Evolutionary conservation across 2,888 invertebrate species (phyloP).

Genomic region (Nudaria mundana): DNA sequence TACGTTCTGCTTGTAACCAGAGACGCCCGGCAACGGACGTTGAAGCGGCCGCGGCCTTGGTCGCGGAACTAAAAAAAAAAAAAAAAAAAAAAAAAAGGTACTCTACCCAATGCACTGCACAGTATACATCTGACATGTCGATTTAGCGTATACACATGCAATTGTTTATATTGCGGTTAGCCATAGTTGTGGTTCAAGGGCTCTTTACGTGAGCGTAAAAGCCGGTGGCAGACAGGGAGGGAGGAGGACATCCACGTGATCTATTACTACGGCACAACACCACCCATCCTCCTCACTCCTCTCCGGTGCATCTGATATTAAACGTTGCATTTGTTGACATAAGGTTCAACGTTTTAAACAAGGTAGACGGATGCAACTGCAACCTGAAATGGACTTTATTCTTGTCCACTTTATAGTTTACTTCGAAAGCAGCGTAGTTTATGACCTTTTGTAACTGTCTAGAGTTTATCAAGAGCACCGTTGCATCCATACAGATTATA

Average conservation of each 20-base stretch:
- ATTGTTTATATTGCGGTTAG: conserved; percentile 21
- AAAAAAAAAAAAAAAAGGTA: no score
- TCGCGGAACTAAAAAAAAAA: no score
- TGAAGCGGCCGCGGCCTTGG: no score
- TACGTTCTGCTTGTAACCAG: no score
- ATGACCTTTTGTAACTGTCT: conserved; percentile 17
- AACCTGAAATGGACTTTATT: conserved; percentile 24
- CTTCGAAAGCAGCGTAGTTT: conserved; percentile 1
- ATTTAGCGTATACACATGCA: background rate
- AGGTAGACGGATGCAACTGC: conserved; percentile 1
- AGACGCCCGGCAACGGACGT: no score
- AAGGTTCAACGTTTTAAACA: conserved; percentile 21
- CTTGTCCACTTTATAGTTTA: conserved; percentile 5
- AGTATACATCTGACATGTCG: background rate
- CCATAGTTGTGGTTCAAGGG: conserved; percentile 56
- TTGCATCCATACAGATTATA: background rate
- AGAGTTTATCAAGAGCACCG: background rate
- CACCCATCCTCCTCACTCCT: conserved; percentile 32
- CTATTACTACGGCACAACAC: conserved; percentile 33
- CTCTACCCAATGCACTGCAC: no score
- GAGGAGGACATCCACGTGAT: conserved; percentile 47
- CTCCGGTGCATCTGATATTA: conserved; percentile 47
- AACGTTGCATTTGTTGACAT: conserved; percentile 41
- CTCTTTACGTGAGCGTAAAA: conserved; percentile 37
- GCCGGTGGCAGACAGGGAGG: conserved; percentile 25